Evolutionary conservation across 2,797 vertebrate species (phyloP).

Genomic region (Semaprochilodus insignis): DNA sequence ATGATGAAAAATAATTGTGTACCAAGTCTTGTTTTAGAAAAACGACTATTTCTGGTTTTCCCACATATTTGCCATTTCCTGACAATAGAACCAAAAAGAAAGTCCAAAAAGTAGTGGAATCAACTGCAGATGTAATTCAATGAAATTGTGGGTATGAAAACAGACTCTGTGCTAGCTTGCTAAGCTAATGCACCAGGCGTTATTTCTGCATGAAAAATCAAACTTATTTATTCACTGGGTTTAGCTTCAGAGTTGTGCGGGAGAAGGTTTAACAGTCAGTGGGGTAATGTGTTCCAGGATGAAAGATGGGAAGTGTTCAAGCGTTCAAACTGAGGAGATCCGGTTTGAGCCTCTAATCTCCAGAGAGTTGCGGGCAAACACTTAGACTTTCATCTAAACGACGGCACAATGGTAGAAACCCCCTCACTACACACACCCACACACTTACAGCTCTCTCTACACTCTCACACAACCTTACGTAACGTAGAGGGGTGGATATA

Average conservation of each 20-base stretch:
- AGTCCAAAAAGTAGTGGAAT: neutral
- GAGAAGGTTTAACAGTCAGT: neutral
- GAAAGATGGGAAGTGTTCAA: neutral
- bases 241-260: neutral
- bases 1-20: too few species aligned
- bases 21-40: too few species aligned
- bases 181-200: too few species aligned
- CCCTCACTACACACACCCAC: slow-evolving; percentile 4
- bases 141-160: neutral
- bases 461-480: slow-evolving; percentile 13
- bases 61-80: too few species aligned
- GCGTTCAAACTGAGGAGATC: neutral
- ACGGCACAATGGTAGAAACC: slow-evolving; percentile 32
- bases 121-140: neutral
- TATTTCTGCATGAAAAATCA: neutral
- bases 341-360: slow-evolving; percentile 32
- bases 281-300: neutral
- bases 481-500: neutral
- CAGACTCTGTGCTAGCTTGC: neutral
- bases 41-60: too few species aligned
- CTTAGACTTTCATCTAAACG: slow-evolving; percentile 33
- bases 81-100: too few species aligned
- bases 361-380: slow-evolving; percentile 32
- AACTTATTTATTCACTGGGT: neutral
- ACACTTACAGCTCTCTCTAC: neutral